Percentiles rank a stretch among this genome's conserved stretches.
Evolutionary conservation across 2,888 invertebrate species (phyloP).

Genomic region (Limnephilus auricula): DNA sequence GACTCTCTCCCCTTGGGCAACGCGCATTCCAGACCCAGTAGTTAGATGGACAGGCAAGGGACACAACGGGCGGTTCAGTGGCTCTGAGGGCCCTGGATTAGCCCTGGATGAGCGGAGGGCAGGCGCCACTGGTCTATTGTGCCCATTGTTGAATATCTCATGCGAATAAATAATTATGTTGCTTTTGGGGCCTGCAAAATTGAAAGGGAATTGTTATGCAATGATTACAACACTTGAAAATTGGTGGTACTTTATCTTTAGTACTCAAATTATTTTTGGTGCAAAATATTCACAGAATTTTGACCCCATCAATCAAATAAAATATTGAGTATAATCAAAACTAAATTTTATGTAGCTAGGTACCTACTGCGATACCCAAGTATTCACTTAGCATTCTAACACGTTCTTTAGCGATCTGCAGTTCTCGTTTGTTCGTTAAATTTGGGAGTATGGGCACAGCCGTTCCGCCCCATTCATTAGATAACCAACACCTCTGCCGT

Average conservation of each 20-base stretch:
- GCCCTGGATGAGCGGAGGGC: background rate
- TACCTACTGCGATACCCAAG: too few relatives aligned
- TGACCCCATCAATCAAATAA: background rate
- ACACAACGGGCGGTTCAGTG: background rate
- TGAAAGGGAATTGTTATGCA: background rate
- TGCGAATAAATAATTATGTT: background rate
- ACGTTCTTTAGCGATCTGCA: too few relatives aligned
- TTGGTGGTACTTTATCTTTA: background rate
- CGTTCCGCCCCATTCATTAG: too few relatives aligned
- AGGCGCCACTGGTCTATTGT: constrained; percentile 8
- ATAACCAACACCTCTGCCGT: too few relatives aligned
- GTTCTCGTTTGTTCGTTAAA: too few relatives aligned
- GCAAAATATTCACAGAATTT: background rate
- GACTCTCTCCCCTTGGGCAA: background rate
- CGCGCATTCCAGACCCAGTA: background rate
- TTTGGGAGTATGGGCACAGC: too few relatives aligned
- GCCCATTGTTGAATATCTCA: background rate
- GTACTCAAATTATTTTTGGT: background rate
- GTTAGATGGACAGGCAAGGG: background rate
- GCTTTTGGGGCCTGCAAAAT: background rate
- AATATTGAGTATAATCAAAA: too few relatives aligned
- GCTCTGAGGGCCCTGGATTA: background rate
- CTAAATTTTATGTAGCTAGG: too few relatives aligned
- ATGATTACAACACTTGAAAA: background rate
- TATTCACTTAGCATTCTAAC: too few relatives aligned